Evolutionary conservation across 1,140 invertebrate genomes (phyloP).

Genomic region (Saxidomus purpurata): DNA sequence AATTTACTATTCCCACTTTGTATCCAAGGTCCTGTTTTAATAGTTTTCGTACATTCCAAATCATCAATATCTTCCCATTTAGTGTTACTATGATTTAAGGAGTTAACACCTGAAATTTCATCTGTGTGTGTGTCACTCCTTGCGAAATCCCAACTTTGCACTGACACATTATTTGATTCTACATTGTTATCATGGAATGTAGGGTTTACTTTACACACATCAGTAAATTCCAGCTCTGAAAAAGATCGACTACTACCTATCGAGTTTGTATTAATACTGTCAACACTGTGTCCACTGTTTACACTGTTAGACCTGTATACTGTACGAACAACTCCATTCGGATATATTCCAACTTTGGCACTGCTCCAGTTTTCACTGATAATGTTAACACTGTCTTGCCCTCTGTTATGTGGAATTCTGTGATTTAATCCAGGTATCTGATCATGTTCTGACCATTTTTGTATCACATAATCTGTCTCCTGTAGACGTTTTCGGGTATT

Average conservation of each 20-base stretch:
- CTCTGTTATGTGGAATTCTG: neutral
- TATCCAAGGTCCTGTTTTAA: neutral
- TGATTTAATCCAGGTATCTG: conserved; percentile 57
- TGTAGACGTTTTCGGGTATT: conserved; percentile 9
- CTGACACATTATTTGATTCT: conserved; percentile 45
- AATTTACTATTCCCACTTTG: conserved; percentile 17
- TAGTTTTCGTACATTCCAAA: conserved; percentile 29
- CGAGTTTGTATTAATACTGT: conserved; percentile 57
- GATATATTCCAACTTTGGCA: conserved; percentile 46
- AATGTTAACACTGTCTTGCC: conserved; percentile 37
- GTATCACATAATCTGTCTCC: conserved; percentile 61
- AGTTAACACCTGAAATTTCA: conserved; percentile 49
- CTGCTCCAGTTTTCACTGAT: conserved; percentile 58
- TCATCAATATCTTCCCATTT: conserved; percentile 51
- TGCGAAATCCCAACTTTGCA: conserved; percentile 43
- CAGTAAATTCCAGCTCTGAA: conserved; percentile 67
- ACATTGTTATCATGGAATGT: conserved; percentile 55
- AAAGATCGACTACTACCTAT: conserved; percentile 47
- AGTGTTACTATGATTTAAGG: neutral
- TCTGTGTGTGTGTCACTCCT: conserved; percentile 46
- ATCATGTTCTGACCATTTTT: conserved; percentile 62
- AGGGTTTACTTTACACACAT: conserved; percentile 58
- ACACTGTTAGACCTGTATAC: conserved; percentile 62
- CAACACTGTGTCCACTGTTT: conserved; percentile 60
- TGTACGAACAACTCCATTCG: conserved; percentile 47